These are phyloP conservation scores for Araneus ventricosus DNA, from an alignment of 1,140 invertebrate species.

Conservation along the genomic window DNA sequence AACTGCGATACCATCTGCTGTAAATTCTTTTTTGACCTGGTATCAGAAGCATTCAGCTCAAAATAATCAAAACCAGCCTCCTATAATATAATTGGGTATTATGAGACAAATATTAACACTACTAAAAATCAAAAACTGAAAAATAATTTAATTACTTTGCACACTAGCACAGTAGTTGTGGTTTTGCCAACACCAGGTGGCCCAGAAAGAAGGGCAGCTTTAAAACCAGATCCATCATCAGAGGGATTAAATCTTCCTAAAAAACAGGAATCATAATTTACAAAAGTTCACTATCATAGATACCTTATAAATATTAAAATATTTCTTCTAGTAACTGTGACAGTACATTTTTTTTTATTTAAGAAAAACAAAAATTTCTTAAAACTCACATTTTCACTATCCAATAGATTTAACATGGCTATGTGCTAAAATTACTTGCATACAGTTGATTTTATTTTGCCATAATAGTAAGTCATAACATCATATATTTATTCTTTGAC, in stretches of 20 bases:
- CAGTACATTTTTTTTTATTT: neutral
- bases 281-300: neutral
- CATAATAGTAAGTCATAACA: too few species aligned
- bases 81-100: conserved; percentile 80
- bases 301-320: neutral
- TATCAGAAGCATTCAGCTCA: conserved; percentile 99
- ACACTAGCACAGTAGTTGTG: conserved; percentile 81
- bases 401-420: too few species aligned
- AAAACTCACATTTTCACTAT: too few species aligned
- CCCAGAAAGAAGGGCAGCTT: conserved; percentile 96
- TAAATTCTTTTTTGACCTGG: conserved; percentile 93
- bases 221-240: conserved; percentile 92
- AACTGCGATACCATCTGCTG: conserved; percentile 90
- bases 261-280: neutral
- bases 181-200: conserved; percentile 93
- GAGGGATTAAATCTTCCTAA: conserved; percentile 78
- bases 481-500: too few species aligned
- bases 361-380: too few species aligned
- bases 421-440: too few species aligned
- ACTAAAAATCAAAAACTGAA: neutral
- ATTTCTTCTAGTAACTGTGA: too few species aligned
- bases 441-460: too few species aligned
- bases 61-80: conserved; percentile 88
- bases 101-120: conserved; percentile 33
- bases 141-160: conserved; percentile 80